Evolutionary conservation across 2,113 vertebrate species (phyloP), one percentile per base, ranked within the genome.

Genomic region (Tragelaphus imberbis): DNA sequence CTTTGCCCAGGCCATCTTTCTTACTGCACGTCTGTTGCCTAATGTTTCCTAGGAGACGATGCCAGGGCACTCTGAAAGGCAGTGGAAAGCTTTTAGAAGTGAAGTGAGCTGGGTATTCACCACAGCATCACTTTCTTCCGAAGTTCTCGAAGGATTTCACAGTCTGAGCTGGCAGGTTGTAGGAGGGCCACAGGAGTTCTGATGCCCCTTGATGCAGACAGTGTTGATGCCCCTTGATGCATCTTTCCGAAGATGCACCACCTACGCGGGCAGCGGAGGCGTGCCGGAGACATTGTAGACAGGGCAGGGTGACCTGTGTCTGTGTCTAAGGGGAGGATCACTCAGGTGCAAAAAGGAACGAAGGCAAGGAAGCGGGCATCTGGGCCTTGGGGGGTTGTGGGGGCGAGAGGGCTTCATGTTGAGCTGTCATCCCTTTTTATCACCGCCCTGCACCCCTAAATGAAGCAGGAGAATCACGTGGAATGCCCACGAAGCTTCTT

Each of bases 371-470:
- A 59, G 61, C 53, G 61, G 63, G 28, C 2, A 0, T 21, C 2
- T 9, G 47, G 56, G 23, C 36, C 33, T 82, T 5, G 47, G 6
- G 15, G 16, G 68, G 25, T 27, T 33, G 2, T 2, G 14, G 13
- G 5, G 28, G 14, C 3, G 0, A 11, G 65, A 27, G 19, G 17
- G 10, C 5, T 15, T 79, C 58, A 10, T 3, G 5, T 0, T 2
- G 44, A 44, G 28, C 16, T 13, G 2, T 2, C 0, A 0, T 15
- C 7, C 15, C 88, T 15, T 25, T 21, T 23, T 13, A 2, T 30
- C 21, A 1, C 81, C 0, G 0, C 23, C 36, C 53, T 17, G 23
- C 59, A 33, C 13, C 25, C 17, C 56, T 10, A 3, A 5, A 27
- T 0, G 27, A 28, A 33, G 30, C 36, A 27, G 86, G 27, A 14